Percentiles rank a stretch among this genome's conserved stretches.
These are phyloP conservation scores for Podarcis lilfordi DNA, from an alignment of 2,797 vertebrate species.

Conservation along the genomic window DNA sequence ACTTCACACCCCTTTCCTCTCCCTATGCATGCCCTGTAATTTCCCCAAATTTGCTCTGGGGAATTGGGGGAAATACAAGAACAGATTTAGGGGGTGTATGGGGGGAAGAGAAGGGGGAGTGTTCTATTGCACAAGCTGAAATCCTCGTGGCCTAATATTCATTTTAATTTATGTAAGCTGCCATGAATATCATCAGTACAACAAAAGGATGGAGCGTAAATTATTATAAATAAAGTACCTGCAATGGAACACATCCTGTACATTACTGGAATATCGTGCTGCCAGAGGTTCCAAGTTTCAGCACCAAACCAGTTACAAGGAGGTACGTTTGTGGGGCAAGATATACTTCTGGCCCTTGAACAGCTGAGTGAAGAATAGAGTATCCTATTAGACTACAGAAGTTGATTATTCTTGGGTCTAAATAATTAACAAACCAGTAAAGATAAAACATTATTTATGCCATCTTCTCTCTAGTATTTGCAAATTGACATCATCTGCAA, in stretches of 20 bases:
- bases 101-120: too few relatives aligned
- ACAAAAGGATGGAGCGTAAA: not conserved
- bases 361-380: not conserved
- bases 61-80: too few relatives aligned
- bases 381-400: not conserved
- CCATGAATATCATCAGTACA: not conserved
- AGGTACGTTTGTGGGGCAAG: not conserved
- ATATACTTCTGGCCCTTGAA: not conserved
- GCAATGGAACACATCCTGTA: not conserved
- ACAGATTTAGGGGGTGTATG: too few relatives aligned
- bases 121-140: too few relatives aligned
- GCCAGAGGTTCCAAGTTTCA: not conserved
- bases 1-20: too few relatives aligned
- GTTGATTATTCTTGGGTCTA: not conserved
- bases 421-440: not conserved
- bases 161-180: not conserved
- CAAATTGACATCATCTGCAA: constrained; percentile 22
- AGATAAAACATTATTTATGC: not conserved
- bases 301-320: not conserved
- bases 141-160: too few relatives aligned
- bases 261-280: not conserved
- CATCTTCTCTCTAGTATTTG: constrained; percentile 8
- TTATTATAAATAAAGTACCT: not conserved
- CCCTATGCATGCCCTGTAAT: too few relatives aligned
- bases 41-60: too few relatives aligned